Conservation (phyloP, 2,888 invertebrate genomes). For the Minunthozetes semirufus region DNA sequence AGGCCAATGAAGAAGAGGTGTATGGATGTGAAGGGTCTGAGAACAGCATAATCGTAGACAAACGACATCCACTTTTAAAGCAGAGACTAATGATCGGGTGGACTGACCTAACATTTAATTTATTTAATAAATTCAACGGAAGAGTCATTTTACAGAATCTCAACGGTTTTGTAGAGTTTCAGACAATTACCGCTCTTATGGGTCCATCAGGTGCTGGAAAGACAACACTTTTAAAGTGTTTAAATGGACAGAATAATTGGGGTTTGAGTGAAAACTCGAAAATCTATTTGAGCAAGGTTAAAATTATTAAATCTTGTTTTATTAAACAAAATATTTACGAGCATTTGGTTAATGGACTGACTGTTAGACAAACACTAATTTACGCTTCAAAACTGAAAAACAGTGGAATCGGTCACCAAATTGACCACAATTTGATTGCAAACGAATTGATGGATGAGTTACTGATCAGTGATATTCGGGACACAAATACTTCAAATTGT, state of each 20-base stretch:
- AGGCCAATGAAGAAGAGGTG: no score
- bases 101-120: not conserved
- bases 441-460: not conserved
- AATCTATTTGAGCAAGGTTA: not conserved
- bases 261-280: not conserved
- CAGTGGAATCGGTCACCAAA: not conserved
- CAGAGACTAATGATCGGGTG: not conserved
- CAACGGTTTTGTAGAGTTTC: not conserved
- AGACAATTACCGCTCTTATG: not conserved
- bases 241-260: not conserved
- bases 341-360: not conserved
- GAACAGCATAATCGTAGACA: no score
- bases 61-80: not conserved
- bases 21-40: no score
- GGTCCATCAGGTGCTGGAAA: constrained; percentile 14
- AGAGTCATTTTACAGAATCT: not conserved
- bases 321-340: not conserved
- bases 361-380: constrained; percentile 16
- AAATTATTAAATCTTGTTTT: not conserved
- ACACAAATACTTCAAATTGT: not conserved
- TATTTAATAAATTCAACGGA: not conserved
- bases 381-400: constrained; percentile 23
- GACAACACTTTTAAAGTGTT: constrained; percentile 15
- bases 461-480: not conserved
- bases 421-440: not conserved